Percentiles rank a stretch among this genome's conserved stretches.
Evolutionary conservation across 2,113 vertebrate species (phyloP).

Genomic region (Phaetusa simplex): DNA sequence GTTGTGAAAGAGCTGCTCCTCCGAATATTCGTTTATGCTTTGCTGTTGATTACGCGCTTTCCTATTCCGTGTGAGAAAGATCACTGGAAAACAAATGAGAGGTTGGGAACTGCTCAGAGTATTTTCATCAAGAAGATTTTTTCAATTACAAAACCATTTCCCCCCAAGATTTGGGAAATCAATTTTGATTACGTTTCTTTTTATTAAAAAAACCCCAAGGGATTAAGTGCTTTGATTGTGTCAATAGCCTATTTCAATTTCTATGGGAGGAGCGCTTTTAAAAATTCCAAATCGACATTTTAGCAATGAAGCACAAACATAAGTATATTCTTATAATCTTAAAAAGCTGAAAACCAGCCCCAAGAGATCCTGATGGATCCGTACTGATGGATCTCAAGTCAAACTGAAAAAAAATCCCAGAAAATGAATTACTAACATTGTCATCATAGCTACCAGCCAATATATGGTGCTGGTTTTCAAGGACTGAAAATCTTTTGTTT

Average conservation of each 20-base stretch:
- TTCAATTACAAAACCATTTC: neutral
- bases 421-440: neutral
- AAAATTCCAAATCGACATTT: neutral
- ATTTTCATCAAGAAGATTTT: neutral
- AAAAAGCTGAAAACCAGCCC: neutral
- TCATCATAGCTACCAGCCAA: neutral
- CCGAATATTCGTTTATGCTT: neutral
- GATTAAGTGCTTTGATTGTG: neutral
- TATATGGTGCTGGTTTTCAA: neutral
- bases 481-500: neutral
- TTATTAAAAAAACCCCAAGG: neutral
- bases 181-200: neutral
- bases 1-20: neutral
- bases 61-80: neutral
- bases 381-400: neutral
- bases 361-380: too few relatives aligned
- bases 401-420: neutral
- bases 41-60: neutral
- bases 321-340: neutral
- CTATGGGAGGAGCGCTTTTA: neutral
- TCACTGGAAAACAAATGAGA: neutral
- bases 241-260: neutral
- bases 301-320: neutral
- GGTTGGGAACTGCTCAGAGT: neutral
- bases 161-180: neutral